These are phyloP conservation scores for Phthorimaea operculella DNA, from an alignment of 1,140 invertebrate species.

Conservation along the genomic window DNA sequence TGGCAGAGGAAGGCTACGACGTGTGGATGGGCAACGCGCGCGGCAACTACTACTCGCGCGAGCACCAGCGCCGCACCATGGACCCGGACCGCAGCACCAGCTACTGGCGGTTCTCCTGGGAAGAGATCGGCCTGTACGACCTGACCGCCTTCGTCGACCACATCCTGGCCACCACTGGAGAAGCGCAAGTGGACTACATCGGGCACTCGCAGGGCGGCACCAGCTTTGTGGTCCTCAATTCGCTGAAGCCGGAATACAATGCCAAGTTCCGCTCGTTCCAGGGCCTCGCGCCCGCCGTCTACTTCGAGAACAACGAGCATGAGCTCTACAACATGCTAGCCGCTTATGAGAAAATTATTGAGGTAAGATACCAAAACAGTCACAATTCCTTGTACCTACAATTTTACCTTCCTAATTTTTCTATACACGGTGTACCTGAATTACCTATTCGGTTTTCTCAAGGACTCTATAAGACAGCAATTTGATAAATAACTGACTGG, in stretches of 20 bases:
- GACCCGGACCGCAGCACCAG: constrained; percentile 61
- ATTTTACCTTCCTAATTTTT: no score
- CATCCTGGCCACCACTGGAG: constrained; percentile 45
- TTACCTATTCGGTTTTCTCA: no score
- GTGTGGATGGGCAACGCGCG: constrained; percentile 36
- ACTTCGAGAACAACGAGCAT: constrained; percentile 18
- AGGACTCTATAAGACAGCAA: no score
- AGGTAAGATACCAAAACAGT: constrained; percentile 5
- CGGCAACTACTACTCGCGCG: constrained; percentile 72
- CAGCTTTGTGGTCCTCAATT: constrained; percentile 69
- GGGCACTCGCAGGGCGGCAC: constrained; percentile 75
- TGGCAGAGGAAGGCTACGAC: constrained; percentile 74
- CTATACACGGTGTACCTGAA: no score
- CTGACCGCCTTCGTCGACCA: constrained; percentile 64
- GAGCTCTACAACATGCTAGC: constrained; percentile 9
- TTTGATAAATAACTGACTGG: no score
- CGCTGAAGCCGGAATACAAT: constrained; percentile 70
- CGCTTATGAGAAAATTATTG: constrained; percentile 14
- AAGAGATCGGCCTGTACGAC: constrained; percentile 68
- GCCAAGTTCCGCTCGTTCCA: constrained; percentile 44
- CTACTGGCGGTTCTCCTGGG: constrained; percentile 70
- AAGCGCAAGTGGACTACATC: constrained; percentile 67
- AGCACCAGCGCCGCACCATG: constrained; percentile 48
- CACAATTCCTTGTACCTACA: no score
- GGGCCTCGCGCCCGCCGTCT: constrained; percentile 24